phyloP scores from a whole-genome alignment of 2,888 invertebrate genomes.

The Microctonus aethiopoides region DNA sequence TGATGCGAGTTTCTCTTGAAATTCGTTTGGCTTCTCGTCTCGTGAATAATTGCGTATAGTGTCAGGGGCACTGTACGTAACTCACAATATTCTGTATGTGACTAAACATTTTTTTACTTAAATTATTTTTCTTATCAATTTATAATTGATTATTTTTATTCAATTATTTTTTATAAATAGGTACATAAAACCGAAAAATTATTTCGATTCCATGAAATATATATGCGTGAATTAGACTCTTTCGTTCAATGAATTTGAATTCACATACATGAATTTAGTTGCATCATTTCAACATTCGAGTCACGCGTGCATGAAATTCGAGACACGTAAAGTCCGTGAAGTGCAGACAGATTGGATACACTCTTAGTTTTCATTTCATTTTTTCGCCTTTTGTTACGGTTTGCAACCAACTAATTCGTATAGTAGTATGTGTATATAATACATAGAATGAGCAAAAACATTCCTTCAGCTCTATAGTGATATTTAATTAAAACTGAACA shows the following conservation, averaged over 20 bases:
- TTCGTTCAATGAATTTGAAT: slow-evolving; percentile 21
- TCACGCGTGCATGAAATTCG: slow-evolving; percentile 10
- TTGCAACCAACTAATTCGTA: too few species aligned
- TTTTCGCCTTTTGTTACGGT: background rate
- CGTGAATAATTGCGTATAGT: slow-evolving; percentile 15
- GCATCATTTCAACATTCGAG: slow-evolving; percentile 16
- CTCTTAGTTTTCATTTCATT: background rate
- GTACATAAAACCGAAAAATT: too few species aligned
- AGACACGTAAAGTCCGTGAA: too few species aligned
- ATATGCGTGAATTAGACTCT: slow-evolving; percentile 19
- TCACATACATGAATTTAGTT: background rate
- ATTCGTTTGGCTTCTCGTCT: background rate
- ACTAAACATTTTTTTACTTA: background rate
- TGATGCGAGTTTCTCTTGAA: background rate
- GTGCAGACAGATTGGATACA: slow-evolving; percentile 15
- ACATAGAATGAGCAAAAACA: too few species aligned
- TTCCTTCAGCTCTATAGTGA: too few species aligned
- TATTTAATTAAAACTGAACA: too few species aligned
- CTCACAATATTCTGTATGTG: slow-evolving; percentile 2
- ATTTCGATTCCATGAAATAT: slow-evolving; percentile 18
- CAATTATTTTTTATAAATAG: background rate
- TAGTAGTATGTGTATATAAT: too few species aligned
- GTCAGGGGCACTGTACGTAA: slow-evolving; percentile 4
- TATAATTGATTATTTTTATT: background rate
- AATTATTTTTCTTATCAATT: background rate